These are phyloP conservation scores for Pectinophora gossypiella DNA, from an alignment of 1,140 invertebrate genomes.

Conservation along the genomic window DNA sequence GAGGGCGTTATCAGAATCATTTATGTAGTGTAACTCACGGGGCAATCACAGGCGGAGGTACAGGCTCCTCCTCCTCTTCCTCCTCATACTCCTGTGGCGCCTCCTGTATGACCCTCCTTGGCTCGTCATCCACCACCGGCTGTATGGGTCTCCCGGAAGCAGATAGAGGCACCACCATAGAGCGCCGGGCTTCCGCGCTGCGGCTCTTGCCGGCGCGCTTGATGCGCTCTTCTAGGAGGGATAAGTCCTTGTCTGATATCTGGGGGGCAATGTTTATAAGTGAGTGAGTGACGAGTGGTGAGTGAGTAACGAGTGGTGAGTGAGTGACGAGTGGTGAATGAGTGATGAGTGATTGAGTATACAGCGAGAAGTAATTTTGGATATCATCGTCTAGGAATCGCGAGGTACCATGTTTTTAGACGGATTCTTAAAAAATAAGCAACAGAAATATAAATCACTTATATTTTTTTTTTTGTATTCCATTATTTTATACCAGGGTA, in stretches of 20 bases:
- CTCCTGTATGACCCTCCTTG: slow-evolving; percentile 31
- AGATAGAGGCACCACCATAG: slow-evolving; percentile 50
- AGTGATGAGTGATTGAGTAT: no score
- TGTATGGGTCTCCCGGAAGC: slow-evolving; percentile 63
- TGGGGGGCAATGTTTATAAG: slow-evolving; percentile 42
- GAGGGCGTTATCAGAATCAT: no score
- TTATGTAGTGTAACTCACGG: no score
- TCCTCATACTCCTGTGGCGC: slow-evolving; percentile 44
- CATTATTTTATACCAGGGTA: no score
- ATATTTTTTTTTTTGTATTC: no score
- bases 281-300: no score
- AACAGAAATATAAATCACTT: no score
- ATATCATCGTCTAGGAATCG: no score
- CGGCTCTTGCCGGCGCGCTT: slow-evolving; percentile 87
- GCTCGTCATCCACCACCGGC: slow-evolving; percentile 15
- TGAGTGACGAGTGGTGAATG: no score
- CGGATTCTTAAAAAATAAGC: background rate
- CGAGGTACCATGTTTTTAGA: no score
- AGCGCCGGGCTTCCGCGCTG: slow-evolving; percentile 70
- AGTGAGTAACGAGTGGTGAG: no score
- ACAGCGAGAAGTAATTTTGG: no score
- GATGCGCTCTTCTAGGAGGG: slow-evolving; percentile 95
- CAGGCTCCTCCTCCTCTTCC: slow-evolving; percentile 42
- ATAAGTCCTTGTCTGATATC: slow-evolving; percentile 96
- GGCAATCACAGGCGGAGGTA: slow-evolving; percentile 37